These are phyloP conservation scores for Tetanocera ferruginea DNA, from an alignment of 2,888 invertebrate species.

Conservation along the genomic window DNA sequence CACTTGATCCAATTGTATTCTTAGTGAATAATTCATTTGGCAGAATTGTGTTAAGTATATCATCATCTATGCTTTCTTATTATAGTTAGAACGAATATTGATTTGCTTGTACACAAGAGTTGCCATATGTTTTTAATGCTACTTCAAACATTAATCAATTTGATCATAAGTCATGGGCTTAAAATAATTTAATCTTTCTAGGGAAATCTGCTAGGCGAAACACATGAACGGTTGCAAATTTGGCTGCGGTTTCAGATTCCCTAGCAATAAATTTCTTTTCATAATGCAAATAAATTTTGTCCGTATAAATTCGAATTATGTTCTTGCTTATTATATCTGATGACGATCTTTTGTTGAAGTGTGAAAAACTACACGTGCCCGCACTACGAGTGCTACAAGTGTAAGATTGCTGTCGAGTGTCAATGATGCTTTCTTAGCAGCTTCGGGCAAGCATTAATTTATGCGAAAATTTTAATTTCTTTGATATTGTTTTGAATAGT, in stretches of 20 bases:
- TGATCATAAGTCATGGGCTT: neutral
- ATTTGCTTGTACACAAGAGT: neutral
- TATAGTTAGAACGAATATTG: too few relatives aligned
- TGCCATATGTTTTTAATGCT: neutral
- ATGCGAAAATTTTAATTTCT: too few relatives aligned
- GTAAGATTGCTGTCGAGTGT: neutral
- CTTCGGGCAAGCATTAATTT: neutral
- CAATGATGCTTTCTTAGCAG: neutral
- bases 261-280: constrained; percentile 9
- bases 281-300: constrained; percentile 18
- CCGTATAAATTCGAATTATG: constrained; percentile 6
- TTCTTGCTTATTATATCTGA: constrained; percentile 4
- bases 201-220: neutral
- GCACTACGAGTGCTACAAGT: neutral
- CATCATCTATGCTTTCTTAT: too few relatives aligned
- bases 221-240: neutral
- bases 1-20: constrained; percentile 14
- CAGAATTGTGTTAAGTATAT: neutral
- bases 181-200: neutral
- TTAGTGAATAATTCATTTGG: neutral
- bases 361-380: neutral
- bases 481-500: too few relatives aligned
- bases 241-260: neutral
- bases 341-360: neutral
- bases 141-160: too few relatives aligned